phyloP scores from a whole-genome alignment of 2,888 invertebrate species.

The Callyntrura guangdongensis region DNA sequence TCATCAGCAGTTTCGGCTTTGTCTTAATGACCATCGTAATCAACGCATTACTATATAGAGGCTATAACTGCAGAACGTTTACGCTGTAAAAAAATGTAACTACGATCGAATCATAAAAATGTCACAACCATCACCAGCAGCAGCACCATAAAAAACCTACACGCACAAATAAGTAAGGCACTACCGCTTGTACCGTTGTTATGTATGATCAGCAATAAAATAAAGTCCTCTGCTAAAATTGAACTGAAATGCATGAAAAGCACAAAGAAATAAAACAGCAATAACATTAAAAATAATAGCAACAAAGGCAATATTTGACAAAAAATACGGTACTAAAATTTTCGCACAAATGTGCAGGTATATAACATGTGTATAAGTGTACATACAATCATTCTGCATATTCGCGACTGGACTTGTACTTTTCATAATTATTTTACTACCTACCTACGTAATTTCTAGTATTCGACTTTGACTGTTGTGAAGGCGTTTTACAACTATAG shows the following conservation, averaged over 20 bases:
- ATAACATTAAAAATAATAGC: neutral
- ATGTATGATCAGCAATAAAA: slow-evolving; percentile 31
- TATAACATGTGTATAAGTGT: neutral
- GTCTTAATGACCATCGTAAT: neutral
- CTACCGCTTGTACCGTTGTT: neutral
- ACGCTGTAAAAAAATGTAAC: slow-evolving; percentile 23
- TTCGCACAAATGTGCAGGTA: neutral
- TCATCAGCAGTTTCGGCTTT: neutral
- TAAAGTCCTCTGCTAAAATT: slow-evolving; percentile 9
- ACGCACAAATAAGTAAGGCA: neutral
- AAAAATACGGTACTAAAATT: neutral
- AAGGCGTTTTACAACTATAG: too few relatives aligned
- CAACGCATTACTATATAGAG: neutral
- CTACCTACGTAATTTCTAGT: too few relatives aligned
- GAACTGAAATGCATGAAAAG: neutral
- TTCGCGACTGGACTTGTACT: too few relatives aligned
- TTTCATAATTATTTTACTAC: too few relatives aligned
- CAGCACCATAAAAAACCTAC: neutral
- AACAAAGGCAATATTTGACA: neutral
- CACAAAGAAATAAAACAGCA: neutral
- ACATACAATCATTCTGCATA: too few relatives aligned
- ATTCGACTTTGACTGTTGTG: too few relatives aligned
- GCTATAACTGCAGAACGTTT: neutral
- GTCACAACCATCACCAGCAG: slow-evolving; percentile 31
- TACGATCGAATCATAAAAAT: slow-evolving; percentile 49